Percentiles rank a stretch among this genome's conserved stretches.
phyloP scores from a whole-genome alignment of 35 echinoderm and acorn worm species.

The Amphiura filiformis region DNA sequence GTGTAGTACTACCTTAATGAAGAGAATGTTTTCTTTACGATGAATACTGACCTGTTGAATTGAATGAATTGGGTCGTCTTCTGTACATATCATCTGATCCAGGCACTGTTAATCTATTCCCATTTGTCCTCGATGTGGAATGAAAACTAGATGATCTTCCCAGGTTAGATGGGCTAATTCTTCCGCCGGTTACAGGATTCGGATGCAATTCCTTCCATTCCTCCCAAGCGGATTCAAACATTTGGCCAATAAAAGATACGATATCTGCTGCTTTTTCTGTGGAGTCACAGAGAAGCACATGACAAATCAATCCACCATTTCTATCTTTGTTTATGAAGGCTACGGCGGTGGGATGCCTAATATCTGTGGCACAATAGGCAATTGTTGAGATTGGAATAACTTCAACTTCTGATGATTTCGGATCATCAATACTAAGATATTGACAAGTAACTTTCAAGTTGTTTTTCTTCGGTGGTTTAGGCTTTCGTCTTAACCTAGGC shows the following conservation, averaged over 20 bases:
- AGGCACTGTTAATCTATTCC: background rate
- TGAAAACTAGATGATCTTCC: background rate
- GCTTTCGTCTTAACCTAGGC: background rate
- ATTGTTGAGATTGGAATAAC: slow-evolving; percentile 20
- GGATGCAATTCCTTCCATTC: slow-evolving; percentile 1
- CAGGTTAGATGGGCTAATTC: background rate
- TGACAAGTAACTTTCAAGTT: background rate
- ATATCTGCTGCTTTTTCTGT: slow-evolving; percentile 11
- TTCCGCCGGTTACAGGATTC: background rate
- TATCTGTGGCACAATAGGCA: slow-evolving; percentile 27
- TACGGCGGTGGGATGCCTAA: background rate
- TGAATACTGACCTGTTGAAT: background rate
- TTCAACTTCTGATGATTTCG: background rate
- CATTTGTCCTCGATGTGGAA: background rate
- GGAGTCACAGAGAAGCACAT: slow-evolving; percentile 7
- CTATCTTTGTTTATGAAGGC: slow-evolving; percentile 2
- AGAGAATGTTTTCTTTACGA: no score
- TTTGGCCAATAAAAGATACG: slow-evolving; percentile 23
- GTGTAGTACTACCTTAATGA: no score
- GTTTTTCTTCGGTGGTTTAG: background rate
- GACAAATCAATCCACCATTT: slow-evolving; percentile 15
- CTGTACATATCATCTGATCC: background rate
- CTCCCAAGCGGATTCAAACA: slow-evolving; percentile 17
- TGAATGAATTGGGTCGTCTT: background rate
- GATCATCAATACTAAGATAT: background rate